Evolutionary conservation across 1,140 invertebrate species (phyloP).

Genomic region (Drosophila gunungcola): DNA sequence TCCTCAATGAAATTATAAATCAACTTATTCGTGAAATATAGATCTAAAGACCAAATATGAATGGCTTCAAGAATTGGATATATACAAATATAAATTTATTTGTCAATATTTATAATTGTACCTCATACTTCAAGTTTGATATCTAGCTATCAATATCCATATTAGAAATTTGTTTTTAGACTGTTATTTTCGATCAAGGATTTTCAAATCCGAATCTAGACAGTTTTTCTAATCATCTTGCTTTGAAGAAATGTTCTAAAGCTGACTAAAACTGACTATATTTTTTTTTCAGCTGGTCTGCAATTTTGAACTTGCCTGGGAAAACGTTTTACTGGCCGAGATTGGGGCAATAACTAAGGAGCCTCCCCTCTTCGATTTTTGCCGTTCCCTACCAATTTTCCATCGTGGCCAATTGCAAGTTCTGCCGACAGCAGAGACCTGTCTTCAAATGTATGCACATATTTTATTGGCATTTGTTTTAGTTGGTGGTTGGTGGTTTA

Average conservation of each 20-base stretch:
- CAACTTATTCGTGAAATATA: neutral
- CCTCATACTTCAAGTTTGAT: too few relatives aligned
- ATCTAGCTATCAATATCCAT: too few relatives aligned
- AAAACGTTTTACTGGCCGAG: conserved; percentile 32
- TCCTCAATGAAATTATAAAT: conserved; percentile 6
- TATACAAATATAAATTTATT: too few relatives aligned
- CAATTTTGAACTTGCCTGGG: conserved; percentile 31
- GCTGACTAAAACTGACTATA: too few relatives aligned
- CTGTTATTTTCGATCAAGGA: too few relatives aligned
- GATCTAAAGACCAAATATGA: too few relatives aligned
- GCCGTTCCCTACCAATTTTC: conserved; percentile 5
- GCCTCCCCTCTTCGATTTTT: conserved; percentile 1
- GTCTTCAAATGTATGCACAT: conserved; percentile 68
- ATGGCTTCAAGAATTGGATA: too few relatives aligned
- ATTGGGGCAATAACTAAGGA: conserved; percentile 21
- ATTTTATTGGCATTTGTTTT: conserved; percentile 61
- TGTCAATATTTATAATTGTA: too few relatives aligned
- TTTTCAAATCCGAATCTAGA: too few relatives aligned
- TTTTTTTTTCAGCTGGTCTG: conserved; percentile 6
- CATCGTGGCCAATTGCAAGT: conserved; percentile 22
- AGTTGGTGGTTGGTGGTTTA: conserved; percentile 35
- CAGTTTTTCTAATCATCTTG: neutral
- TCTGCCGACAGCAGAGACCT: conserved; percentile 41
- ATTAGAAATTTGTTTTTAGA: too few relatives aligned
- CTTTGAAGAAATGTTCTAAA: too few relatives aligned